These are phyloP conservation scores for Drosophila sp. DNA, from an alignment of 1,140 invertebrate species.

Conservation along the genomic window DNA sequence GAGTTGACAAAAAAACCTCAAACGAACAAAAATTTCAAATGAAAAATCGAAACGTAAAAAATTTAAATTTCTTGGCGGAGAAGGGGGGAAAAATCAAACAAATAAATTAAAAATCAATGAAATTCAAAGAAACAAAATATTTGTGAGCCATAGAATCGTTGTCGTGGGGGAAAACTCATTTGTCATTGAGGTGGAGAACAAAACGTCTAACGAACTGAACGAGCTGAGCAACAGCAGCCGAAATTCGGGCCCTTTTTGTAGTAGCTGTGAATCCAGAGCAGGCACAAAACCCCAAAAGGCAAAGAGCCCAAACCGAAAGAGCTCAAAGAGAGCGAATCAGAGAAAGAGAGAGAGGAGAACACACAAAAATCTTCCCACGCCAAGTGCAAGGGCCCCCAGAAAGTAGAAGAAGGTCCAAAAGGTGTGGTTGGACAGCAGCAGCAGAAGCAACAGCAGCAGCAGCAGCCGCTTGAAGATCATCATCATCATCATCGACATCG, in stretches of 20 bases:
- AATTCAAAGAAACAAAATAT: constrained; percentile 33
- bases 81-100: constrained; percentile 67
- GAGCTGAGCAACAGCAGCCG: constrained; percentile 25
- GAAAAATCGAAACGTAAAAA: constrained; percentile 36
- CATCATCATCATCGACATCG: constrained; percentile 60
- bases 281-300: constrained; percentile 31
- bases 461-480: constrained; percentile 51
- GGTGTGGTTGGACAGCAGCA: constrained; percentile 63
- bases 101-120: constrained; percentile 81
- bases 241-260: constrained; percentile 64
- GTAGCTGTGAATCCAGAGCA: constrained; percentile 78
- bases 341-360: constrained; percentile 41
- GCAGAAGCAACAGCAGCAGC: constrained; percentile 7
- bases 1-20: constrained; percentile 60
- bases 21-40: constrained; percentile 25
- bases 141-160: neutral
- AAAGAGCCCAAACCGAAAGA: constrained; percentile 17
- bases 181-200: constrained; percentile 71
- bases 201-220: constrained; percentile 76
- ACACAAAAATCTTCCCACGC: constrained; percentile 82
- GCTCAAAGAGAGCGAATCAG: neutral
- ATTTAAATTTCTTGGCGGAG: constrained; percentile 16
- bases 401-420: constrained; percentile 36
- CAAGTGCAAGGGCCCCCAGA: constrained; percentile 68
- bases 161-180: constrained; percentile 66